Evolutionary conservation across 2,113 vertebrate species (phyloP).

Genomic region (Scophthalmus maximus): DNA sequence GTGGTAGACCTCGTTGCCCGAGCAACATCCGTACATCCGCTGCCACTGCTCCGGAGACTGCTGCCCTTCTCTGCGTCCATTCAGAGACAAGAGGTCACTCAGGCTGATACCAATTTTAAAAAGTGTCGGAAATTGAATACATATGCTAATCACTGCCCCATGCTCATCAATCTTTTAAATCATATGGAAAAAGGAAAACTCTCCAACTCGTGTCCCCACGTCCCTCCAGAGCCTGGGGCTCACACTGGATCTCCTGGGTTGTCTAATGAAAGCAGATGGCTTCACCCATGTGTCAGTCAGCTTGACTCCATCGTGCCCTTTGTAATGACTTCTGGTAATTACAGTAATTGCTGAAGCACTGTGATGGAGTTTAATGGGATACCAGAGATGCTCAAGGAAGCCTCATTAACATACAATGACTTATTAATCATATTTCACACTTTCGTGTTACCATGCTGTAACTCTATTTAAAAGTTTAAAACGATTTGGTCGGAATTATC

Average conservation of each 20-base stretch:
- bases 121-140: neutral
- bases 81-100: neutral
- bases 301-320: slow-evolving; percentile 8
- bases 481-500: neutral
- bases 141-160: neutral
- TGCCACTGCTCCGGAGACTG: slow-evolving; percentile 97
- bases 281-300: slow-evolving; percentile 29
- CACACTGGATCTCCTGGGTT: neutral
- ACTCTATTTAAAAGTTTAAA: neutral
- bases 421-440: neutral
- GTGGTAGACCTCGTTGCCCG: slow-evolving; percentile 97
- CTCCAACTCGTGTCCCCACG: neutral
- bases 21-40: slow-evolving; percentile 95
- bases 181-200: neutral
- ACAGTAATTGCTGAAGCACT: slow-evolving; percentile 21
- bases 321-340: slow-evolving; percentile 38
- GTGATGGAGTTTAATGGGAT: slow-evolving; percentile 15
- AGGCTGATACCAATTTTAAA: too few species aligned
- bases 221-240: neutral
- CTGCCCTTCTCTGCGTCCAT: slow-evolving; percentile 88
- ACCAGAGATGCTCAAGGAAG: slow-evolving; percentile 9
- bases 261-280: slow-evolving; percentile 4
- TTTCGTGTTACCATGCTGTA: neutral
- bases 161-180: neutral
- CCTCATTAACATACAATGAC: slow-evolving; percentile 30